Base-by-base conservation (phyloP, 2,888 invertebrate species). In the Archips crataeganus region DNA sequence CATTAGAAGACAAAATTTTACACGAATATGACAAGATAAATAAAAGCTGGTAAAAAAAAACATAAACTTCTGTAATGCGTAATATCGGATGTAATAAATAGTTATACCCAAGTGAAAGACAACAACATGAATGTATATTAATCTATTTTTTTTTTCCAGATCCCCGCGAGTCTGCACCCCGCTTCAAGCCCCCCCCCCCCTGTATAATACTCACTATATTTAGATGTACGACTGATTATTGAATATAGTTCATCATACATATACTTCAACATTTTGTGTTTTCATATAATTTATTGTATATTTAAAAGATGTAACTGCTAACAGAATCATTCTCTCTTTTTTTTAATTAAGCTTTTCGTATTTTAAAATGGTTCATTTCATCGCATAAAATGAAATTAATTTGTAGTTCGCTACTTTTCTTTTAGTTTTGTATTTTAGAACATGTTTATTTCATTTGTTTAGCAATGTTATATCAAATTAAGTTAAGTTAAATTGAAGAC, bases 171-270 rank as follows among this genome's bases (percentile, higher is more conserved):
- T 77, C 79, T 74, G 75, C 81, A 77, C 80, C 77, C 79, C 59
- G 68, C 60, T 39, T 36, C 65, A 49, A 54, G 49, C 49, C 49
- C n/a, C 49, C 54, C 23, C n/a, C 63, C 47, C 9, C 42, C 15
- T 60, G 51, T 70, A 57, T 54, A 93, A 93, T 93, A 93, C 93
- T 93, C 93, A 92, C 80, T 93, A 92, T 87, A 80, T 77, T 83
- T 82, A 83, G 78, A 83, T 84, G 83, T 84, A 84, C 82, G 92
- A 93, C 92, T 93, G 92, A 93, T 85, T 82, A 84, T 82, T 80
- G 83, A 82, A 75, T 81, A 81, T 79, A 79, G 85, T 87, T 85
- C 88, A 51, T 88, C 87, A 89, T 90, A 91, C 87, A 89, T 90
- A 91, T 89, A 87, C 83, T 85, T 89, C 85, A 88, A 91, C 91